Conservation (phyloP, 2,113 vertebrate genomes). For the Oryzias celebensis region DNA sequence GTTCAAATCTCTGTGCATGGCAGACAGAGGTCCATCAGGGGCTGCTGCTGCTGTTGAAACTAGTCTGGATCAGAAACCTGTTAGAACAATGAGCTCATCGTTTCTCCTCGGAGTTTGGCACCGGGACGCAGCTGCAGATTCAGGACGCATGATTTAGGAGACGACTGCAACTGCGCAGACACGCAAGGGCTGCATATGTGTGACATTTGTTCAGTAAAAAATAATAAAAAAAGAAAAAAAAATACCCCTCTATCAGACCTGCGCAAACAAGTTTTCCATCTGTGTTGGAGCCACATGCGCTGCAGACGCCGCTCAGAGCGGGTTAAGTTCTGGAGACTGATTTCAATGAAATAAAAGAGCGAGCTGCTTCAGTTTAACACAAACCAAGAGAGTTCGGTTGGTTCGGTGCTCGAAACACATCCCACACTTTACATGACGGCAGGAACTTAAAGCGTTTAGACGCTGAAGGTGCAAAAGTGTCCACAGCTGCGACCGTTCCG, state of each 20-base stretch:
- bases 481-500: constrained; percentile 31
- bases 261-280: too few relatives aligned
- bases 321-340: too few relatives aligned
- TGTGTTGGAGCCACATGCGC: too few relatives aligned
- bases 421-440: neutral
- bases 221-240: neutral
- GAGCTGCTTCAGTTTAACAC: too few relatives aligned
- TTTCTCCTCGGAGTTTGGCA: constrained; percentile 25
- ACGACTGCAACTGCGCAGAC: neutral
- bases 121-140: constrained; percentile 12
- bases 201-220: constrained; percentile 11
- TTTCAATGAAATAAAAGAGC: too few relatives aligned
- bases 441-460: constrained; percentile 25
- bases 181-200: neutral
- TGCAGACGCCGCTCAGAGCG: too few relatives aligned
- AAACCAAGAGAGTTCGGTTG: neutral
- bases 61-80: constrained; percentile 43
- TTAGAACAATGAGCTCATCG: constrained; percentile 62
- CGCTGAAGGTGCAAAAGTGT: constrained; percentile 22
- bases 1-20: constrained; percentile 27
- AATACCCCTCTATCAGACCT: too few relatives aligned
- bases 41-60: constrained; percentile 3
- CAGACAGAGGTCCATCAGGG: neutral
- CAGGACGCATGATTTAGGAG: constrained; percentile 28
- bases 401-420: neutral